phyloP scores from a whole-genome alignment of 2,113 vertebrate species.

The Melanostigma gelatinosum region DNA sequence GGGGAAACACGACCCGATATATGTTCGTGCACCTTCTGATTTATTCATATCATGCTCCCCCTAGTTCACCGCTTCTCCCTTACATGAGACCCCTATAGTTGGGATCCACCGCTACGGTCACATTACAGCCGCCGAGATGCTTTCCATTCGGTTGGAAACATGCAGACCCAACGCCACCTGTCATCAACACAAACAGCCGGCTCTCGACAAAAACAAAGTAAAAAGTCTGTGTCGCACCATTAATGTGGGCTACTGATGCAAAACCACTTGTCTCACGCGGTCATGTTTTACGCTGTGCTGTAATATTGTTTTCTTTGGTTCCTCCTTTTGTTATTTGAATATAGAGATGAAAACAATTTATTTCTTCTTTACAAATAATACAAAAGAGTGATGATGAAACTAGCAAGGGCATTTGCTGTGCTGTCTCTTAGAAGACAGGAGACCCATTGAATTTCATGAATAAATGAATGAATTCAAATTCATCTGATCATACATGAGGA shows the following conservation, averaged over 20 bases:
- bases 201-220: constrained; percentile 72
- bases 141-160: constrained; percentile 61
- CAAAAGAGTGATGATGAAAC: constrained; percentile 78
- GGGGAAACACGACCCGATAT: constrained; percentile 9
- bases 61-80: constrained; percentile 41
- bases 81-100: constrained; percentile 12
- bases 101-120: constrained; percentile 42
- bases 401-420: constrained; percentile 72
- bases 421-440: constrained; percentile 75
- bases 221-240: constrained; percentile 71
- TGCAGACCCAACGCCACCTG: constrained; percentile 69
- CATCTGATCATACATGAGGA: constrained; percentile 82
- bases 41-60: constrained; percentile 55
- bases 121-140: constrained; percentile 39
- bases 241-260: constrained; percentile 72
- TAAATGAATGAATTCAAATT: constrained; percentile 85
- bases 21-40: constrained; percentile 48
- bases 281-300: constrained; percentile 61
- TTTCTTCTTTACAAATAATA: constrained; percentile 80
- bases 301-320: constrained; percentile 73
- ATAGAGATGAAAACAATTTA: constrained; percentile 70
- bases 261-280: constrained; percentile 65
- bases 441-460: constrained; percentile 80
- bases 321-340: constrained; percentile 66
- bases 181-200: constrained; percentile 66